phyloP scores from a whole-genome alignment of 1,140 invertebrate genomes.

The Copidosoma floridanum region DNA sequence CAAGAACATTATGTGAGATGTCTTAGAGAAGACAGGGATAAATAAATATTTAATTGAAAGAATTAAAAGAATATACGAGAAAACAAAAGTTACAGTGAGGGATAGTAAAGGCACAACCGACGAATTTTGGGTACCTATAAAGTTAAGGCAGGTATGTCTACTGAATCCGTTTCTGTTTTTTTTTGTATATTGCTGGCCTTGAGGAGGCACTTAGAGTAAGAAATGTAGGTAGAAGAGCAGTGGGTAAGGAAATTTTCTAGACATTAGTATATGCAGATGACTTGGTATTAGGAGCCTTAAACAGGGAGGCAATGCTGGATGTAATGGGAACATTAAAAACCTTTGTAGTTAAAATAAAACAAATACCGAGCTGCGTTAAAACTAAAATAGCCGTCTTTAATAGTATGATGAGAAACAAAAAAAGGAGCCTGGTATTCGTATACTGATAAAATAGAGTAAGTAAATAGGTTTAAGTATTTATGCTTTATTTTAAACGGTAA shows the following conservation, averaged over 20 bases:
- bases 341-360: neutral
- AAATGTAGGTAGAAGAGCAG: no score
- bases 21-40: no score
- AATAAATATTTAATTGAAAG: no score
- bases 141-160: neutral
- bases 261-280: neutral
- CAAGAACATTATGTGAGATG: no score
- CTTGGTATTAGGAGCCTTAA: no score
- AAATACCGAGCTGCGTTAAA: neutral
- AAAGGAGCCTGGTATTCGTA: neutral
- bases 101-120: neutral
- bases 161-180: neutral
- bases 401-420: neutral
- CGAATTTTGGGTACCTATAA: neutral
- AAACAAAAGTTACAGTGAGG: neutral
- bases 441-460: neutral
- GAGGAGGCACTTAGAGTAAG: neutral
- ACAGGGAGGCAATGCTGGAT: neutral
- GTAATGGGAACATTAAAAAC: neutral
- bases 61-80: neutral
- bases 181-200: neutral
- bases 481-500: slow-evolving; percentile 19
- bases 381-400: no score
- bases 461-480: slow-evolving; percentile 18
- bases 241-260: neutral